A percentile compares a stretch with the other conserved stretches of the same genome.
These are phyloP conservation scores for Drosophila persimilis DNA, from an alignment of 1,140 invertebrate species.

Conservation along the genomic window DNA sequence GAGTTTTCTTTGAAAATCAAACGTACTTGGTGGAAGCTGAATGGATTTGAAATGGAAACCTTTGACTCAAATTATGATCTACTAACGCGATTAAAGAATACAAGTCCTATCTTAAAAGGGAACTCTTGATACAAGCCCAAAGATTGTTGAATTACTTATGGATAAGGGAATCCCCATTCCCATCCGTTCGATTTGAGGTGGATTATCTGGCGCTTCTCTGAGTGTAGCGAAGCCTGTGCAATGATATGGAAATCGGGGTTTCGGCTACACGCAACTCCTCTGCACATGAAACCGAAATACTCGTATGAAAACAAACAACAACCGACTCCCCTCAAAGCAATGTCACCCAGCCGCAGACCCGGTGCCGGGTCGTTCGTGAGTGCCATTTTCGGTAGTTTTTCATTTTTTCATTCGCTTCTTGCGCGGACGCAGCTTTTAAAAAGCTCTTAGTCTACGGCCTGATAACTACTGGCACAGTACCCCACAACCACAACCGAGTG, in stretches of 20 bases:
- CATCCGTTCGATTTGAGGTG: no score
- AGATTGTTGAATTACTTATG: no score
- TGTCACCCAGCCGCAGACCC: conserved; percentile 58
- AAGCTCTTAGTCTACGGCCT: conserved; percentile 19
- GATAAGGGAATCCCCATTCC: no score
- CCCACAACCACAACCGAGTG: conserved; percentile 27
- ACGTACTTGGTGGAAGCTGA: no score
- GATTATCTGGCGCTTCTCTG: neutral
- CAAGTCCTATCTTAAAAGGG: no score
- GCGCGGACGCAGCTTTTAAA: conserved; percentile 41
- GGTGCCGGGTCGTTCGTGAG: conserved; percentile 43
- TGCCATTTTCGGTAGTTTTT: conserved; percentile 46
- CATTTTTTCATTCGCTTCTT: conserved; percentile 26
- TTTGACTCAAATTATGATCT: neutral
- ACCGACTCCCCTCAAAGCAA: conserved; percentile 51
- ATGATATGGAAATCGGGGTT: conserved; percentile 43
- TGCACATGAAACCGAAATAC: conserved; percentile 22
- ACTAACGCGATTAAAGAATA: no score
- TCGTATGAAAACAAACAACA: conserved; percentile 23
- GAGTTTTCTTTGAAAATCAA: no score
- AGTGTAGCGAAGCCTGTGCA: conserved; percentile 13
- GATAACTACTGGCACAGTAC: conserved; percentile 28
- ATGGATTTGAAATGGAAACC: conserved; percentile 2
- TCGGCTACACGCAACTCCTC: conserved; percentile 60
- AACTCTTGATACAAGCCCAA: no score